Conservation (phyloP, 2,113 vertebrate species). For the Nerophis ophidion region DNA sequence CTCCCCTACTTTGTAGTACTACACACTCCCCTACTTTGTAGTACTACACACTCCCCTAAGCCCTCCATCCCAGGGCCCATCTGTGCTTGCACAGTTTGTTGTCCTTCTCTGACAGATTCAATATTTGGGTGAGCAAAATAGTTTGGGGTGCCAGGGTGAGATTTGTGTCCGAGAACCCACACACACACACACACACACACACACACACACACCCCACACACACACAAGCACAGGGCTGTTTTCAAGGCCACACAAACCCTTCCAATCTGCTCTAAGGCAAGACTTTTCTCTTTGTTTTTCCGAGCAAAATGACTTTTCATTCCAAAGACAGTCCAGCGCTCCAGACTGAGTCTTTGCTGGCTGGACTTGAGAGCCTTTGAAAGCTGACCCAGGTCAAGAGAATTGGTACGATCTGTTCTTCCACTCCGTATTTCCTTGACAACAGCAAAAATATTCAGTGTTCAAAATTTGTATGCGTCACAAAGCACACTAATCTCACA, state of each 20-base stretch:
- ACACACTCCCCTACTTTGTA: neutral
- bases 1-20: no score
- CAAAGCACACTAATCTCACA: neutral
- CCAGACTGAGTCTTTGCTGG: neutral
- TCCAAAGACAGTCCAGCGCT: neutral
- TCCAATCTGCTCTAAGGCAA: conserved; percentile 20
- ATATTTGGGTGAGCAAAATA: conserved; percentile 25
- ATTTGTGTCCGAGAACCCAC: conserved; percentile 25
- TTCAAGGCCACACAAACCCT: conserved; percentile 40
- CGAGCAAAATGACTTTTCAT: conserved; percentile 2
- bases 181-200: neutral
- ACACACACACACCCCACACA: no score
- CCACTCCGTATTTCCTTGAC: neutral
- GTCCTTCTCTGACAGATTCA: conserved; percentile 40
- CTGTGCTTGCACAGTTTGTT: conserved; percentile 42
- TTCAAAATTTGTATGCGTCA: neutral
- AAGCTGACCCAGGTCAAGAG: neutral
- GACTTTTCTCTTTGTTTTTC: conserved; percentile 5
- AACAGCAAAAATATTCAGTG: conserved; percentile 7
- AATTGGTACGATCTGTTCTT: neutral
- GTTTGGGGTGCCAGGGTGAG: conserved; percentile 29
- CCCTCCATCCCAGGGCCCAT: conserved; percentile 19
- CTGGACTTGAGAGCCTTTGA: neutral
- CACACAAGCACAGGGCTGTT: conserved; percentile 10
- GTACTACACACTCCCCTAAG: neutral